Conservation (phyloP, 2,888 invertebrate genomes). For the Empis stercorea region DNA sequence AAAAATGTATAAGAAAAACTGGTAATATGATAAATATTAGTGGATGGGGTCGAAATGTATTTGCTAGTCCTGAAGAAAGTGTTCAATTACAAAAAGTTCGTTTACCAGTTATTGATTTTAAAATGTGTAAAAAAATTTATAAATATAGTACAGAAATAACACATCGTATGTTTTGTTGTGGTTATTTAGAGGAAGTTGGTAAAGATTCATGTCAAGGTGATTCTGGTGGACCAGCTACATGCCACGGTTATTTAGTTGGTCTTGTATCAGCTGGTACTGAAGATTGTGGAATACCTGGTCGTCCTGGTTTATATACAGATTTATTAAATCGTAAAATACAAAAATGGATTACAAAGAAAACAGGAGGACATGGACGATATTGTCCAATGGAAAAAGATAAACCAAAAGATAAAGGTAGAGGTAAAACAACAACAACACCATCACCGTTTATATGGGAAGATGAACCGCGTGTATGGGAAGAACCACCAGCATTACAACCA, state of each 20-base stretch:
- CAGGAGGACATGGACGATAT: too few species aligned
- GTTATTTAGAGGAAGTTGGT: constrained; percentile 14
- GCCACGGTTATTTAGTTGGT: constrained; percentile 22
- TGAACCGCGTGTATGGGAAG: too few species aligned
- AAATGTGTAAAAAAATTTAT: constrained; percentile 19
- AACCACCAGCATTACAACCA: too few species aligned
- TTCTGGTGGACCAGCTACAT: constrained; percentile 32
- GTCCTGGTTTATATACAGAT: constrained; percentile 31
- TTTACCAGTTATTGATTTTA: constrained; percentile 25
- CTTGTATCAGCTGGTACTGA: constrained; percentile 33
- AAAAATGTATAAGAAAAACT: too few species aligned
- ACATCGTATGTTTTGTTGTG: constrained; percentile 28
- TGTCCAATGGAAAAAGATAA: too few species aligned
- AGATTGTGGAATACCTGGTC: constrained; percentile 21
- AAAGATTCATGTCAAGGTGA: constrained; percentile 34
- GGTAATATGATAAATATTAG: too few species aligned
- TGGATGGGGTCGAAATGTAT: constrained; percentile 10
- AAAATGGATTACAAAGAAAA: too few species aligned
- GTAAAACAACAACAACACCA: too few species aligned
- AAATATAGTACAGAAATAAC: constrained; percentile 18
- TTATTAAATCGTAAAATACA: too few species aligned
- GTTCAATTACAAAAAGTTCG: constrained; percentile 19
- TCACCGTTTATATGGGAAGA: too few species aligned
- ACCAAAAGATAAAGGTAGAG: too few species aligned
- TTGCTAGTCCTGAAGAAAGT: constrained; percentile 14